phyloP scores from a whole-genome alignment of 2,113 vertebrate genomes.

The Dolichallabes microphthalmus region DNA sequence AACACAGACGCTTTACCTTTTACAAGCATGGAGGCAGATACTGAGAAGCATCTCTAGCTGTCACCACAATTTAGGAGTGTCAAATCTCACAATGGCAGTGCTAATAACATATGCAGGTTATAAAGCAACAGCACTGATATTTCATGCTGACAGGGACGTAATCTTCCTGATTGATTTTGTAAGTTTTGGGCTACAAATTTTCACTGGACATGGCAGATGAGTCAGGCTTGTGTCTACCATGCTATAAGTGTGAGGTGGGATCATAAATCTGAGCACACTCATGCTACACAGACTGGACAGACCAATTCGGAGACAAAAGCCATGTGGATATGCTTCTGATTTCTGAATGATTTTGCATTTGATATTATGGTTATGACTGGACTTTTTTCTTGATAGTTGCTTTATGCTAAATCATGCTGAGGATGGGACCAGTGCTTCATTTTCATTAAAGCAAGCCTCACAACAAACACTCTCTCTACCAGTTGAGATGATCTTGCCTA shows the following conservation, averaged over 20 bases:
- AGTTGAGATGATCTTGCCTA: neutral
- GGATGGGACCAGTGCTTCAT: neutral
- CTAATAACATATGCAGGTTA: conserved; percentile 60
- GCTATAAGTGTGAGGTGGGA: neutral
- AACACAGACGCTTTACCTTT: conserved; percentile 16
- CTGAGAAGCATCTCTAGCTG: neutral
- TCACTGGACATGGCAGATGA: conserved; percentile 18
- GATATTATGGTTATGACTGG: neutral
- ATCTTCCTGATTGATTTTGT: conserved; percentile 56
- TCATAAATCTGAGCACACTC: conserved; percentile 37
- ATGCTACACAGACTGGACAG: conserved; percentile 2
- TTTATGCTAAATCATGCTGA: neutral
- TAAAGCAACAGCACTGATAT: conserved; percentile 39
- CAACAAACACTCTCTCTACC: neutral
- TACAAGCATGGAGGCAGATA: neutral
- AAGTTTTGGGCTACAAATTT: conserved; percentile 52
- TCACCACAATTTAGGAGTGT: conserved; percentile 52
- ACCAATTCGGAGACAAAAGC: conserved; percentile 43
- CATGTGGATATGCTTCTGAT: neutral
- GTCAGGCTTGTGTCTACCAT: neutral
- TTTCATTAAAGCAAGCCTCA: neutral
- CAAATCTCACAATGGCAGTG: conserved; percentile 56
- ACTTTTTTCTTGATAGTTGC: neutral
- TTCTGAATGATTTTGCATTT: neutral
- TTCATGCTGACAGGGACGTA: conserved; percentile 52